Base-by-base conservation (phyloP, 2,113 vertebrate species). In the human region DNA sequence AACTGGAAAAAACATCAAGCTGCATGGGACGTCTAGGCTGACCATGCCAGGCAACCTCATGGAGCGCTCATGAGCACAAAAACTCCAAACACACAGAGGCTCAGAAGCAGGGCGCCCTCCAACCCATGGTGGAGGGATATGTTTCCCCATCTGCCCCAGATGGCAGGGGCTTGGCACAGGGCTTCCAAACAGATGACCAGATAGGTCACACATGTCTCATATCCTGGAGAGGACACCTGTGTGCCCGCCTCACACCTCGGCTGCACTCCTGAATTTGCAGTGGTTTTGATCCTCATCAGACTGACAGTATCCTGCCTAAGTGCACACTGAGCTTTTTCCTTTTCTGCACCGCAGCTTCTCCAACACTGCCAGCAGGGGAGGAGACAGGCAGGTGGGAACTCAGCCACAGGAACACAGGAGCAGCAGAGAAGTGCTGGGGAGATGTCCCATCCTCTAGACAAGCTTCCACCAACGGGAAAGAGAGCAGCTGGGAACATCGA, bases 351-450 rank as follows among this genome's bases (percentile, higher is more conserved):
- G 13, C 10, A 27, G 10, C 8, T 66, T 68, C 48, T 90, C 23
- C 55, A 66, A n/a, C 43, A 75, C 43, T 55, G 6, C 79, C 45
- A 43, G 45, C 20, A 83, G 20, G 11, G n/a, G 13, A 8, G 30
- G 27, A 11, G 45, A 35, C 0, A 2, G 27, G 13, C 13, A n/a
- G 30, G 35, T 5, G 0, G n/a, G 22, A 35, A 25, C 18, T 40
- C 50, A 18, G 48, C 38, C 1, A 2, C 16, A 38, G 25, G 64
- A 73, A 73, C 20, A 57, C 0, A 40, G 40, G 32, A 32, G 32
- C 23, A 93, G 35, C 25, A 20, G 61, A 79, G 64, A 73, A 89
- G 78, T 40, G 13, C 6, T 12, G 64, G 3, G 2, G n/a, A 27
- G 18, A 23, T 32, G 9, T 6, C 14, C 12, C 35, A 5, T 4